Conservation (phyloP, 2,888 invertebrate species). For the Lasioglossum marginatum region DNA sequence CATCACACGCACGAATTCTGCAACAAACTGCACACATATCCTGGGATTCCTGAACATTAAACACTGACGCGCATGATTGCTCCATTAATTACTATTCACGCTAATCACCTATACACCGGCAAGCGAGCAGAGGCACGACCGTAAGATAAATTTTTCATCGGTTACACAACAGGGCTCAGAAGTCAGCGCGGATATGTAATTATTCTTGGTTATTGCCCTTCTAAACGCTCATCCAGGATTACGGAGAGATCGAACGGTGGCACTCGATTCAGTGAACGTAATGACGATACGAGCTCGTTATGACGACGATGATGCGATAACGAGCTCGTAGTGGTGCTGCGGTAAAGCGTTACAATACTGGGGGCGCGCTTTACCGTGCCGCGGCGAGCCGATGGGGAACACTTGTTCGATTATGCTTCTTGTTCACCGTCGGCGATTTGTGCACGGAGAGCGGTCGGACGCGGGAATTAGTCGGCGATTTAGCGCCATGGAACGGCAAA, state of each 20-base stretch:
- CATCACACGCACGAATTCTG: neutral
- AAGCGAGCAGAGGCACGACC: neutral
- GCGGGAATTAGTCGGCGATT: conserved; percentile 2
- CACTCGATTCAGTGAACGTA: conserved; percentile 55
- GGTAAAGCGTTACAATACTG: conserved; percentile 37
- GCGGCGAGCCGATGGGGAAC: conserved; percentile 8
- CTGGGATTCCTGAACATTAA: neutral
- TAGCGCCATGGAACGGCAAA: conserved; percentile 8
- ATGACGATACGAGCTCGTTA: conserved; percentile 68
- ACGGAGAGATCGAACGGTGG: conserved; percentile 50
- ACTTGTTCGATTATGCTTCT: conserved; percentile 43
- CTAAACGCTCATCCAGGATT: conserved; percentile 31
- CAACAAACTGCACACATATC: neutral
- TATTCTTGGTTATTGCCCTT: conserved; percentile 34
- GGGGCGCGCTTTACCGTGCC: conserved; percentile 18
- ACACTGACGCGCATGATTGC: neutral
- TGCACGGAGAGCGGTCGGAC: conserved; percentile 7
- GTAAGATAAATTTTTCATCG: neutral
- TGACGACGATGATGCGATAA: conserved; percentile 64
- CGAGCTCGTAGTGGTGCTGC: conserved; percentile 46
- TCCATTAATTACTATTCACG: neutral
- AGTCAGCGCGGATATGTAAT: conserved; percentile 6
- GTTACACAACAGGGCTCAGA: neutral
- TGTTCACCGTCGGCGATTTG: conserved; percentile 25
- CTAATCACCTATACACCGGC: neutral